Evolutionary conservation across 1,140 invertebrate genomes (phyloP).

Genomic region (Dermatophagoides farinae): DNA sequence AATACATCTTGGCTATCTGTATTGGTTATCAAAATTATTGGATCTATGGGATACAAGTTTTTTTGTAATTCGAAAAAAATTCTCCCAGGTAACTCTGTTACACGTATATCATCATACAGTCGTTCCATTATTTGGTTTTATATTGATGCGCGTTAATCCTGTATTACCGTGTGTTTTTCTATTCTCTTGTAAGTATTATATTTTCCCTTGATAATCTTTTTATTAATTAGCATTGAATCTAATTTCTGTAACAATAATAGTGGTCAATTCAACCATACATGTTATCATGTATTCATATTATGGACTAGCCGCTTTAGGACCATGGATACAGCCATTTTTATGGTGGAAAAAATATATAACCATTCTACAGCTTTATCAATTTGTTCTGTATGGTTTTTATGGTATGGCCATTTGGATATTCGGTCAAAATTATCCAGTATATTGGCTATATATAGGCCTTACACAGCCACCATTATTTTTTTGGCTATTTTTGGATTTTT

Average conservation of each 20-base stretch:
- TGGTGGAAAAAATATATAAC: slow-evolving; percentile 38
- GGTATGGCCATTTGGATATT: background rate
- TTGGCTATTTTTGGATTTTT: slow-evolving; percentile 32
- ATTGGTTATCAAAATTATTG: background rate
- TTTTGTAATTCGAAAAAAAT: slow-evolving; percentile 76
- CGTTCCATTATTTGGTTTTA: slow-evolving; percentile 48
- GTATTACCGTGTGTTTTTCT: background rate
- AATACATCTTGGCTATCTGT: slow-evolving; percentile 7
- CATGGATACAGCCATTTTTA: slow-evolving; percentile 29
- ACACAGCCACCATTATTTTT: slow-evolving; percentile 26
- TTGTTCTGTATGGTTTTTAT: slow-evolving; percentile 7
- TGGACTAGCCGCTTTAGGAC: slow-evolving; percentile 32
- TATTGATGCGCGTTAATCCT: slow-evolving; percentile 1
- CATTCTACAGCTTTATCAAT: slow-evolving; percentile 27
- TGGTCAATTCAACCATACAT: slow-evolving; percentile 71
- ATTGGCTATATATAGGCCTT: slow-evolving; percentile 2
- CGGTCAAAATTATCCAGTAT: slow-evolving; percentile 2
- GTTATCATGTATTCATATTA: slow-evolving; percentile 35
- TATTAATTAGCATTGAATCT: slow-evolving; percentile 48
- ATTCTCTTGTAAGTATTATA: background rate
- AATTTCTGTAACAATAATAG: too few relatives aligned
- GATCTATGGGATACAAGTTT: slow-evolving; percentile 29
- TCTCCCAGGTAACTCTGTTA: slow-evolving; percentile 66
- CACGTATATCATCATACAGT: slow-evolving; percentile 86
- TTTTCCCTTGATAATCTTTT: background rate